Conservation (phyloP, 2,888 invertebrate species). For the Drosophila diplacantha region DNA sequence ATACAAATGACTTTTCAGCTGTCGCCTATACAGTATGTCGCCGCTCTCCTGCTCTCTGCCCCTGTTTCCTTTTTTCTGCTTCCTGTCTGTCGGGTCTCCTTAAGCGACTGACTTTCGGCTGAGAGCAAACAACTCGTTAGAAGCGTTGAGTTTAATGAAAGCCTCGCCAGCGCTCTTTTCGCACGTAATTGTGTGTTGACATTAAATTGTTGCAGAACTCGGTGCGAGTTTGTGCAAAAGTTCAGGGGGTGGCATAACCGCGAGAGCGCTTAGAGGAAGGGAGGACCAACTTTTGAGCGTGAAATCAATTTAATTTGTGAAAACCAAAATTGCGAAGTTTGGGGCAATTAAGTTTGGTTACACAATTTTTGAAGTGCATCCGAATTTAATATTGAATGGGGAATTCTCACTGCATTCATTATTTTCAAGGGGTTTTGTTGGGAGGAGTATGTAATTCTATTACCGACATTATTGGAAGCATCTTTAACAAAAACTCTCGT, state of each 20-base stretch:
- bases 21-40: conserved; percentile 18
- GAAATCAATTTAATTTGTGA: conserved; percentile 14
- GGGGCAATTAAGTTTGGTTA: not conserved
- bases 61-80: conserved; percentile 21
- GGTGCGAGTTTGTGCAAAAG: conserved; percentile 8
- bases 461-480: not conserved
- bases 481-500: conserved; percentile 6
- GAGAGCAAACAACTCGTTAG: conserved; percentile 25
- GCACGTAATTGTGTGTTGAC: conserved; percentile 29
- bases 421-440: not conserved
- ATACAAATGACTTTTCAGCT: conserved; percentile 59
- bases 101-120: conserved; percentile 23
- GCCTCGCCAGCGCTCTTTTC: conserved; percentile 18
- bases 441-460: not conserved
- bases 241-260: conserved; percentile 1
- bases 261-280: not conserved
- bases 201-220: conserved; percentile 33
- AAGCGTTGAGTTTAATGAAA: conserved; percentile 18
- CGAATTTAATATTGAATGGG: not conserved
- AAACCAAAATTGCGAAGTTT: conserved; percentile 5
- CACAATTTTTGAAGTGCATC: not conserved
- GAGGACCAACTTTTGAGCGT: conserved; percentile 1
- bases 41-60: conserved; percentile 7
- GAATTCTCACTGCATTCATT: not conserved
- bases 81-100: conserved; percentile 17